phyloP scores from a whole-genome alignment of 2,797 vertebrate genomes.

The Glossophaga mutica region DNA sequence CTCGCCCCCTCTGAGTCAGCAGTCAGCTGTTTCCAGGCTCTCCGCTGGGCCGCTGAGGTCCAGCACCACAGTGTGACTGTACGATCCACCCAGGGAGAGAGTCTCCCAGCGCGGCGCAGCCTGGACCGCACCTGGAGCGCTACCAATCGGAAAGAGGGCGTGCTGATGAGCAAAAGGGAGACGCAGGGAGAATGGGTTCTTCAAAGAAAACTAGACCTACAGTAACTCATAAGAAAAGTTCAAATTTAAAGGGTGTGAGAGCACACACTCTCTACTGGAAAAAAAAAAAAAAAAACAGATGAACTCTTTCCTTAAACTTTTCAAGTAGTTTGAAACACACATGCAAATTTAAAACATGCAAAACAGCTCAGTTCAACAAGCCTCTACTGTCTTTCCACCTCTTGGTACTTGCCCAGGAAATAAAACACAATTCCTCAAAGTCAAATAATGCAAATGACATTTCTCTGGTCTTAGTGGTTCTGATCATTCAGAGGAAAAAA shows the following conservation, averaged over 20 bases:
- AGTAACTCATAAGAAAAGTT: neutral
- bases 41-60: slow-evolving; percentile 78
- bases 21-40: slow-evolving; percentile 82
- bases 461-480: neutral
- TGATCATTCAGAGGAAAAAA: neutral
- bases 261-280: neutral
- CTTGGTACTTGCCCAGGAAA: neutral
- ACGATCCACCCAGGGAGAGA: slow-evolving; percentile 63
- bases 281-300: neutral
- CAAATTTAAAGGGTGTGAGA: neutral
- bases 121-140: neutral
- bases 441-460: neutral
- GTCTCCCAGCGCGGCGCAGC: slow-evolving; percentile 31
- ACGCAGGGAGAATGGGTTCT: neutral
- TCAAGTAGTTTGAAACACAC: neutral
- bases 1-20: slow-evolving; percentile 81
- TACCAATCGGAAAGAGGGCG: neutral
- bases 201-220: neutral
- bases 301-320: neutral
- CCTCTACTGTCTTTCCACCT: neutral
- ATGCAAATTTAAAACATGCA: neutral
- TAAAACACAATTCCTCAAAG: neutral
- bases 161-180: neutral
- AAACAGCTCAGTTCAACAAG: neutral
- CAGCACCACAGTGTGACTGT: slow-evolving; percentile 70